A percentile compares a stretch with the other conserved stretches of the same genome.
These are phyloP conservation scores for Stenichneumon culpator DNA, from an alignment of 2,888 invertebrate species.

Conservation along the genomic window DNA sequence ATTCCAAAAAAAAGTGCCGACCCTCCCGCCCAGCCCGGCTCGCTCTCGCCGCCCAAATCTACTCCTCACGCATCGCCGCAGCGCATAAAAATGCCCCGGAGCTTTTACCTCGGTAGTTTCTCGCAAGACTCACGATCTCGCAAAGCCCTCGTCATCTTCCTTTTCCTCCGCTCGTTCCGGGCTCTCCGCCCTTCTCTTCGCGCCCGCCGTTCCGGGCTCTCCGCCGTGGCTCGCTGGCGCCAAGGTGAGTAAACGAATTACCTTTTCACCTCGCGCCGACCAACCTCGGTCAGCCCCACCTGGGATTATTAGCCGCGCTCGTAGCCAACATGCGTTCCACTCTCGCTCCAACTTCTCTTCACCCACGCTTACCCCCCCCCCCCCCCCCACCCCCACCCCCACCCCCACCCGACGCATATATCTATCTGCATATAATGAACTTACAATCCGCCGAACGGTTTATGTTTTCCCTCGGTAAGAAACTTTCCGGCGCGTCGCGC, in stretches of 20 bases:
- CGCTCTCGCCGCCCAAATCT: background rate
- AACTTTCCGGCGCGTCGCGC: slow-evolving; percentile 44
- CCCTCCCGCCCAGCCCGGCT: background rate
- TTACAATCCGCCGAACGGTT: slow-evolving; percentile 54
- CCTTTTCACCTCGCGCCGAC: slow-evolving; percentile 44
- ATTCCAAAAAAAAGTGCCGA: background rate
- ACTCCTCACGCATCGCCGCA: background rate
- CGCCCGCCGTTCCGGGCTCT: background rate
- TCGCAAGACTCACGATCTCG: slow-evolving; percentile 18
- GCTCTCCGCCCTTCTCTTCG: background rate
- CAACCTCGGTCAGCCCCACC: slow-evolving; percentile 20
- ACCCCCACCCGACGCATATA: background rate
- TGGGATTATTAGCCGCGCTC: slow-evolving; percentile 72
- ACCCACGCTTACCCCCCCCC: slow-evolving; percentile 34
- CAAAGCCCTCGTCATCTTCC: slow-evolving; percentile 1
- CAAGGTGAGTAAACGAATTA: slow-evolving; percentile 63
- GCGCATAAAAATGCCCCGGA: background rate
- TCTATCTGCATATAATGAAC: slow-evolving; percentile 48
- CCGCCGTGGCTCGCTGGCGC: slow-evolving; percentile 26
- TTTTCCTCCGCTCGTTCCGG: background rate
- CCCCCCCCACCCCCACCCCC: slow-evolving; percentile 14
- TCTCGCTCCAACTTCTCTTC: slow-evolving; percentile 33
- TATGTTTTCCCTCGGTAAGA: slow-evolving; percentile 43
- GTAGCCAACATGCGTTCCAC: slow-evolving; percentile 63
- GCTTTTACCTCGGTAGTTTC: slow-evolving; percentile 20